Base-by-base conservation (phyloP, 1,140 invertebrate species). In the Drosophila kurseongensis region DNA sequence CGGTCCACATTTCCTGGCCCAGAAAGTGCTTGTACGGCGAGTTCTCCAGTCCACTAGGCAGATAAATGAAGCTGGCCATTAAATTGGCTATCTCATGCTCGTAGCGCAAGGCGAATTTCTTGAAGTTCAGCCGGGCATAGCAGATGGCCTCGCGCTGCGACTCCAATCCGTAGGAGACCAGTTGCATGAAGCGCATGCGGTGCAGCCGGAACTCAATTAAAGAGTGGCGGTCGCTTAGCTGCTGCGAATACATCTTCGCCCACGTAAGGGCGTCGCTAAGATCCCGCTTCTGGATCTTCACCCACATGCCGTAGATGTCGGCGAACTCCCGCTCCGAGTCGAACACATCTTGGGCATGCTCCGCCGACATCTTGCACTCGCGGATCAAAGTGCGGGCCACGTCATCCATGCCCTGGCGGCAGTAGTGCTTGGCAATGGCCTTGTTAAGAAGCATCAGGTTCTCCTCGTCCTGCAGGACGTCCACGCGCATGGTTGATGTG, bases 361-460 rank as follows among this genome's bases (percentile, higher is more conserved):
- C 93, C 68, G 96, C 95, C 74, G 94, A 93, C 63, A 97, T 93
- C 58, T 94, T 94, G 68, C 96, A 95, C 93, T 98, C 97, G 56
- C 93, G 92, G 9, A 96, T 95, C 71, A 99, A 93, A 85, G 96
- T 95, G 91, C 98, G 96, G 14, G 97, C 97, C 63, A 98, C 97
- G 73, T 98, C 96, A 41, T 98, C 93, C 95, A 97, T 96, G 47
- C 98, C 98, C 93, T 98, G 97, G 67, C 98, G 95, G 91, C 98
- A 97, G 91, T 99, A 97, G 94, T 99, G 98, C 91, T 99, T 97
- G 83, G 97, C 98, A 42, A 99, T 97, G n/a, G 98, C 97, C 93
- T 98, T 96, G 93, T 99, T 98, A 44, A 99, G 93, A 13, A 98
- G 93, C 72, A 96, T 94, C 38, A 95, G 94, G 86, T 98, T 98